phyloP scores from a whole-genome alignment of 2,797 vertebrate genomes.

The Heliangelus exortis region DNA sequence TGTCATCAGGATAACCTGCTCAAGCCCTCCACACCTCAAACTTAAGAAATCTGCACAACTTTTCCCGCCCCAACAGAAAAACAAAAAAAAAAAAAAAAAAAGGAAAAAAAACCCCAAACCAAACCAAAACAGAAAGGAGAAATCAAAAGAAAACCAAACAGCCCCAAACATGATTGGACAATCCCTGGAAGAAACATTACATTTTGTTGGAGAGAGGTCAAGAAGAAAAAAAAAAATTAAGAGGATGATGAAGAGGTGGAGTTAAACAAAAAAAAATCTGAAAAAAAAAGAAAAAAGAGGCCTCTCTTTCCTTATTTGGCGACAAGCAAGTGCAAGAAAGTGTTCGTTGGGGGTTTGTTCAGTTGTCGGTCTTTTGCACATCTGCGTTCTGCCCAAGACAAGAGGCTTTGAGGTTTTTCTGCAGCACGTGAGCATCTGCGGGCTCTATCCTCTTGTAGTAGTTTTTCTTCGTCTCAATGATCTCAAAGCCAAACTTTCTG shows the following conservation, averaged over 20 bases:
- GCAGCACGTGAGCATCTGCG: constrained; percentile 97
- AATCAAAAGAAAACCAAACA: constrained; percentile 36
- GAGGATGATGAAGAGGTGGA: constrained; percentile 45
- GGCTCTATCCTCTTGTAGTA: constrained; percentile 99
- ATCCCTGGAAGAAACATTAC: constrained; percentile 76
- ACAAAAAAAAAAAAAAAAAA: neutral
- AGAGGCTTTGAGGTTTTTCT: constrained; percentile 96
- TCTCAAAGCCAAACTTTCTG: constrained; percentile 97
- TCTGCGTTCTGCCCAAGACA: constrained; percentile 90
- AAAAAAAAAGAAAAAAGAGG: constrained; percentile 54
- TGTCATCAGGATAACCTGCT: constrained; percentile 64
- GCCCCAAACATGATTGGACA: constrained; percentile 73
- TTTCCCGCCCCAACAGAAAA: constrained; percentile 46
- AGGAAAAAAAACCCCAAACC: neutral
- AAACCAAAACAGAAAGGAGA: neutral
- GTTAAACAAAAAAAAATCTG: constrained; percentile 2
- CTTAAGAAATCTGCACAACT: constrained; percentile 58
- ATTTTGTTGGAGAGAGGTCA: constrained; percentile 74
- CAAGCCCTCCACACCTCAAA: constrained; percentile 69
- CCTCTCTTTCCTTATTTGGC: constrained; percentile 85
- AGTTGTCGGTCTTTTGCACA: constrained; percentile 91
- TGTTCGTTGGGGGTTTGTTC: constrained; percentile 84
- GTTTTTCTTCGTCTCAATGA: constrained; percentile 99
- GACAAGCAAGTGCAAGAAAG: constrained; percentile 89
- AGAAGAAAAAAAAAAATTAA: neutral